phyloP scores from a whole-genome alignment of 2,888 invertebrate species.

The Tiliacea citrago region DNA sequence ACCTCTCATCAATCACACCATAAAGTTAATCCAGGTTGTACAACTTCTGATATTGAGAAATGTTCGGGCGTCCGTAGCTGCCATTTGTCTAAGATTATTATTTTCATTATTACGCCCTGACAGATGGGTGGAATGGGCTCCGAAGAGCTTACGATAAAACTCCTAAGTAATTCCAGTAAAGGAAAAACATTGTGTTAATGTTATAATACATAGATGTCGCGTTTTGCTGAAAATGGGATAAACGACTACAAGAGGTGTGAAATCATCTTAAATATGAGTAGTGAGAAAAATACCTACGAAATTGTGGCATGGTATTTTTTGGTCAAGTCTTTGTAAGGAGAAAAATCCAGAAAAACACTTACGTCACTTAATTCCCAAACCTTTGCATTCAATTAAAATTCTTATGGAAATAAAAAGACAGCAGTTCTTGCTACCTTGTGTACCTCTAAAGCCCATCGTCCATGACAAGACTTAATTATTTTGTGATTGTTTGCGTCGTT shows the following conservation, averaged over 20 bases:
- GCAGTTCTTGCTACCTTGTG: too few species aligned
- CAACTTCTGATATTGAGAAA: conserved; percentile 72
- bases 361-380: too few species aligned
- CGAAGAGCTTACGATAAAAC: conserved; percentile 44
- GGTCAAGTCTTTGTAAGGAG: too few species aligned
- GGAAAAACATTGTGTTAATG: conserved; percentile 31
- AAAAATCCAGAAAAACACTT: too few species aligned
- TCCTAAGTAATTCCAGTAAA: conserved; percentile 23
- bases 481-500: too few species aligned
- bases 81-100: conserved; percentile 74
- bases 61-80: conserved; percentile 60
- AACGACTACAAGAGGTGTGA: background rate
- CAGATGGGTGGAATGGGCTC: conserved; percentile 44
- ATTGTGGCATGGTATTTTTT: too few species aligned
- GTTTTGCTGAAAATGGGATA: background rate
- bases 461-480: too few species aligned
- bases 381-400: too few species aligned
- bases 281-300: too few species aligned
- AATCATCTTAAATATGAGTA: background rate
- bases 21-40: conserved; percentile 71
- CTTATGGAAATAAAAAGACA: too few species aligned
- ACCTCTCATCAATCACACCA: conserved; percentile 27
- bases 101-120: conserved; percentile 69
- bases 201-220: conserved; percentile 5
- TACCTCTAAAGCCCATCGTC: too few species aligned